phyloP scores from a whole-genome alignment of 2,113 vertebrate genomes.

The Natator depressus region DNA sequence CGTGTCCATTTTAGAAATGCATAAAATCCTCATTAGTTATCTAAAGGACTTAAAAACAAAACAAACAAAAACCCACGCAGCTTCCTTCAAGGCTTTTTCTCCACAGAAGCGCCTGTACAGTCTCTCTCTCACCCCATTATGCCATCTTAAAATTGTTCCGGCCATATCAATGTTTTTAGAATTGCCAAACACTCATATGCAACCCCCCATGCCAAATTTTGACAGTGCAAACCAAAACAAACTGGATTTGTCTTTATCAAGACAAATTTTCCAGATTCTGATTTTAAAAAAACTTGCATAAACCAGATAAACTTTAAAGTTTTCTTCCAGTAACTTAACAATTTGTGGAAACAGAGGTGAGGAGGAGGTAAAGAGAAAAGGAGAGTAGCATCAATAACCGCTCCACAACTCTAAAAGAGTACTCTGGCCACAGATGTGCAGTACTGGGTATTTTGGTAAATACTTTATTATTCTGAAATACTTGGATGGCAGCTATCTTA shows the following conservation, averaged over 20 bases:
- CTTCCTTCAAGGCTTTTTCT: not conserved
- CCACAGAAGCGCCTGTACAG: not conserved
- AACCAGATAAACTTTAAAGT: constrained; percentile 5
- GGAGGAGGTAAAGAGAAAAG: not conserved
- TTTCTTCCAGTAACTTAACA: not conserved
- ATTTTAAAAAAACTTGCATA: not conserved
- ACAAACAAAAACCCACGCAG: not conserved
- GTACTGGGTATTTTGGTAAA: not conserved
- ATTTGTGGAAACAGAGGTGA: not conserved
- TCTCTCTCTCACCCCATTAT: not conserved
- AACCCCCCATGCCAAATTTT: not conserved
- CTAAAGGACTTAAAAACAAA: not conserved
- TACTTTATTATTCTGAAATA: constrained; percentile 18
- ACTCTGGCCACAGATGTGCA: not conserved
- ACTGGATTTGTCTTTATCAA: not conserved
- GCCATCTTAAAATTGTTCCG: not conserved
- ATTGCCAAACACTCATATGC: not conserved
- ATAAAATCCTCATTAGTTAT: not conserved
- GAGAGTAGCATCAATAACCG: not conserved
- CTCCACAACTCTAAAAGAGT: not conserved
- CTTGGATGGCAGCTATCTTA: constrained; percentile 20
- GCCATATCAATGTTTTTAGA: not conserved
- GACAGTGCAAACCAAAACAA: not conserved
- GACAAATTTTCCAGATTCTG: not conserved
- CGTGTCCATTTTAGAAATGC: not conserved